A percentile compares a stretch with the other conserved stretches of the same genome.
Conservation (phyloP, 1,140 invertebrate species). For the Colletes latitarsis region DNA sequence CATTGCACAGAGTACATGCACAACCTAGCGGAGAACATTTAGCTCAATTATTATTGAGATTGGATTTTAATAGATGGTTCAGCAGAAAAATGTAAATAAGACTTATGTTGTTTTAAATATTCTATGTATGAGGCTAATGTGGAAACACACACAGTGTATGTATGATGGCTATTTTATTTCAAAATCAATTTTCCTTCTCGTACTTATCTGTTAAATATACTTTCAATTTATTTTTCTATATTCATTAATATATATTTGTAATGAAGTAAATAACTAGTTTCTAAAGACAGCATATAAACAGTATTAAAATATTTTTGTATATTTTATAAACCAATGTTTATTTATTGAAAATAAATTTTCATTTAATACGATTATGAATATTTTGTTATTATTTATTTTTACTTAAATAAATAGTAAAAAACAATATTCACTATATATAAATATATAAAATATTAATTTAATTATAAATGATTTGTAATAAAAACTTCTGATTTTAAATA, state of each 20-base stretch:
- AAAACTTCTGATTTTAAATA: not conserved
- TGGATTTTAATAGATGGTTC: conserved; percentile 90
- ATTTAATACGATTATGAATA: conserved; percentile 3
- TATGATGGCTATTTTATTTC: conserved; percentile 3
- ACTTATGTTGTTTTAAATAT: not conserved
- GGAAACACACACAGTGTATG: not conserved
- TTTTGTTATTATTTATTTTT: not conserved
- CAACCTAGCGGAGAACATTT: conserved; percentile 86
- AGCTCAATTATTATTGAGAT: conserved; percentile 85
- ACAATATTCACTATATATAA: not conserved
- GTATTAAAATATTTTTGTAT: conserved; percentile 17
- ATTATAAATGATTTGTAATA: conserved; percentile 11
- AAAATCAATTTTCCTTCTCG: not conserved
- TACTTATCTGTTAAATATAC: not conserved
- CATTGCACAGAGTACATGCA: conserved; percentile 83
- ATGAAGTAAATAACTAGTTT: not conserved
- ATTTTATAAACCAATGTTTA: not conserved
- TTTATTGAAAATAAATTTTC: conserved; percentile 27
- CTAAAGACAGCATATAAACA: not conserved
- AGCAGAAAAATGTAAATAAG: conserved; percentile 77
- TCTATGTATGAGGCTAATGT: not conserved
- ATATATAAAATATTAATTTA: conserved; percentile 27
- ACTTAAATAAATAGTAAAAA: not conserved
- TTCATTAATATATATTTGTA: not conserved
- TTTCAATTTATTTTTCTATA: not conserved